Conservation (phyloP, 2,797 vertebrate species). For the Cuculus canorus region DNA sequence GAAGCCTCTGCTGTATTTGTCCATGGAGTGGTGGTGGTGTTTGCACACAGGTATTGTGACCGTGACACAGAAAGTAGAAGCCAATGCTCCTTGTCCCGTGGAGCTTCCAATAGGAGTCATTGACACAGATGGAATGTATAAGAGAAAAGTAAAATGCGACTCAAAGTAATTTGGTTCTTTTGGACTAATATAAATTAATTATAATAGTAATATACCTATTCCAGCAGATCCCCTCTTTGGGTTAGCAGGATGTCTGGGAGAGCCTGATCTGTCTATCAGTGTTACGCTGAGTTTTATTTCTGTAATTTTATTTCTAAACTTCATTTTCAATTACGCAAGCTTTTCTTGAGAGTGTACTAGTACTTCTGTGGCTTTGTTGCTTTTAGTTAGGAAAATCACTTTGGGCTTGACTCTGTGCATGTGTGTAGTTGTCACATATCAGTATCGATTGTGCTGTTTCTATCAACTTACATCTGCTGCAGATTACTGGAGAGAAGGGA, state of each 20-base stretch:
- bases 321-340: accelerated
- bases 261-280: background rate
- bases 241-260: background rate
- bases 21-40: accelerated
- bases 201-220: background rate
- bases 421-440: background rate
- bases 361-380: background rate
- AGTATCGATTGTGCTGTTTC: background rate
- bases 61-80: background rate
- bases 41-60: background rate
- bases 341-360: accelerated
- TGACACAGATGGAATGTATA: accelerated
- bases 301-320: background rate
- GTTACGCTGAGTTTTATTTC: too few species aligned
- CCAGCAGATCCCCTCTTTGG: background rate
- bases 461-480: background rate
- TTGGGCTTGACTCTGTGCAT: background rate
- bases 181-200: too few species aligned
- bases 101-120: background rate
- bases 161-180: accelerated
- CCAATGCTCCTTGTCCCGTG: background rate
- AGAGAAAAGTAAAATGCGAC: background rate
- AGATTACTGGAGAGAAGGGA: background rate
- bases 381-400: background rate
- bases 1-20: background rate